phyloP scores from a whole-genome alignment of 2,797 vertebrate genomes.

The Rhabdophis nuchalis region DNA sequence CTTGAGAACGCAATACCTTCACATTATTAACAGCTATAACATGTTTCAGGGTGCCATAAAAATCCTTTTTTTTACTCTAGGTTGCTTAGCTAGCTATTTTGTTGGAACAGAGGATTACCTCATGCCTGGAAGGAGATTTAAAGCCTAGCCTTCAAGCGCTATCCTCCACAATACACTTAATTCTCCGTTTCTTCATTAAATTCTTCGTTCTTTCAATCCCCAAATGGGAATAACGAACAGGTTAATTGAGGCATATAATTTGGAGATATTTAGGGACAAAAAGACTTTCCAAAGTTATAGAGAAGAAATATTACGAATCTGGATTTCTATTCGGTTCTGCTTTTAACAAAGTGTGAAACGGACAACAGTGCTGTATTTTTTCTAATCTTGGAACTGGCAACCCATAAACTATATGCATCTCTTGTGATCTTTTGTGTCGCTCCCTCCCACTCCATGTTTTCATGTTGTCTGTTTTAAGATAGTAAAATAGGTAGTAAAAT shows the following conservation, averaged over 20 bases:
- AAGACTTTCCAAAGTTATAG: neutral
- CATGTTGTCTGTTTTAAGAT: neutral
- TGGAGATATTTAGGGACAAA: neutral
- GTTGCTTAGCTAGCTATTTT: neutral
- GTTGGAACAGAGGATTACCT: neutral
- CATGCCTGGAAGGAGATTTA: neutral
- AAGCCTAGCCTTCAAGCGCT: neutral
- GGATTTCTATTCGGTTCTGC: neutral
- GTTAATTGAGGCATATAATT: neutral
- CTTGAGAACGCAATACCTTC: neutral
- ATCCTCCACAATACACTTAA: neutral
- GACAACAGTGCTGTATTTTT: neutral
- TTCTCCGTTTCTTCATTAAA: neutral
- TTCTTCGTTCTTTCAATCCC: neutral
- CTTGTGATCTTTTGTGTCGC: neutral
- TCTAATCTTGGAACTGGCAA: neutral
- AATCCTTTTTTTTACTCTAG: neutral
- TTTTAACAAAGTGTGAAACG: neutral
- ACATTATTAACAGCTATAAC: neutral
- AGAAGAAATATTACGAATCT: neutral
- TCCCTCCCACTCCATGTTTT: neutral
- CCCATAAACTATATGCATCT: neutral
- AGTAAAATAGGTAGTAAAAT: neutral
- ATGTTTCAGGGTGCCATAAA: neutral
- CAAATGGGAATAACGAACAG: neutral